Evolutionary conservation across 2,113 vertebrate species (phyloP).

Genomic region (Motacilla tschutschensis): DNA sequence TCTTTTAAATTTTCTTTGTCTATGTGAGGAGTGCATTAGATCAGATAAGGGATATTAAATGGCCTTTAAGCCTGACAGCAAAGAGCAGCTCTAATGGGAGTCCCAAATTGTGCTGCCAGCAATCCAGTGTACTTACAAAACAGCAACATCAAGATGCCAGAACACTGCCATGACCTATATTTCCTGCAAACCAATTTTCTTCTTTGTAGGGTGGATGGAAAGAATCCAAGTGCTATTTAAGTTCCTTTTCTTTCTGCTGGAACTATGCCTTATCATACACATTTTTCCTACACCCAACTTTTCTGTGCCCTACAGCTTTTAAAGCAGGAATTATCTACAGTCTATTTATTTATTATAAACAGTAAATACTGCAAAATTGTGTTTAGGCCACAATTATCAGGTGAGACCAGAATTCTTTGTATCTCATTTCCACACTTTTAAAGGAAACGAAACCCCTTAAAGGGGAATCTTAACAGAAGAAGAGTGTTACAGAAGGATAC

Average conservation of each 20-base stretch:
- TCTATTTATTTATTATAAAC: conserved; percentile 16
- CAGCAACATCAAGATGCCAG: conserved; percentile 55
- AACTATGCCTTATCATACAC: conserved; percentile 2
- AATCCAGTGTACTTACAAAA: conserved; percentile 64
- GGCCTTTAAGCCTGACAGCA: conserved; percentile 70
- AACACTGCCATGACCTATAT: conserved; percentile 70
- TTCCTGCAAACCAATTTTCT: conserved; percentile 75
- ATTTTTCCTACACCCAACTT: not conserved
- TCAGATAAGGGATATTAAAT: conserved; percentile 76
- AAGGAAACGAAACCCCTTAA: not conserved
- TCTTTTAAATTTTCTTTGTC: conserved; percentile 40
- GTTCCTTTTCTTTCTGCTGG: conserved; percentile 32
- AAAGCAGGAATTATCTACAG: conserved; percentile 7
- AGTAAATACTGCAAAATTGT: not conserved
- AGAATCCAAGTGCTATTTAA: conserved; percentile 61
- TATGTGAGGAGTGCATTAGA: conserved; percentile 45
- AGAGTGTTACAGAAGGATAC: not conserved
- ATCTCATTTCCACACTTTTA: not conserved
- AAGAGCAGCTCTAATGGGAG: conserved; percentile 68
- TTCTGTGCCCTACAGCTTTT: not conserved
- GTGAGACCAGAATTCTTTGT: not conserved
- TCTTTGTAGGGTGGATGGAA: conserved; percentile 66
- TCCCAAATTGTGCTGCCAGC: conserved; percentile 65
- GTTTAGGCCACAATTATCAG: not conserved
- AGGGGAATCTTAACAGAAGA: not conserved